These are phyloP conservation scores for Stigmatopora nigra DNA, from an alignment of 2,113 vertebrate species.

Conservation along the genomic window DNA sequence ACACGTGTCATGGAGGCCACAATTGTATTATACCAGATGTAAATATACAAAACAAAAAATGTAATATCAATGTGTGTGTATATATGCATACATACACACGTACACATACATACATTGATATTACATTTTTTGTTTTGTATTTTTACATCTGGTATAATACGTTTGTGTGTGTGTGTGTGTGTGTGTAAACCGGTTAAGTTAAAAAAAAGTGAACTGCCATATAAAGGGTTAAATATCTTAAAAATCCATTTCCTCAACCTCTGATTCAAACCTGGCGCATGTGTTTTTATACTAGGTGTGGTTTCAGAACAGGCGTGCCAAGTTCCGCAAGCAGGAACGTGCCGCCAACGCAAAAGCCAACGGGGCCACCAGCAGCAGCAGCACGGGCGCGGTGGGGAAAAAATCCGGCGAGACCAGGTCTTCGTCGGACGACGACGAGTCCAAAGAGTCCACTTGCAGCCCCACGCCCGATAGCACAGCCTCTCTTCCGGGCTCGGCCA, in stretches of 20 bases:
- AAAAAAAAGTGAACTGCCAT: too few relatives aligned
- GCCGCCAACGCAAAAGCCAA: slow-evolving; percentile 83
- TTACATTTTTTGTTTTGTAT: too few relatives aligned
- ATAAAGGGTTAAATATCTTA: neutral
- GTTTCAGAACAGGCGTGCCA: slow-evolving; percentile 95
- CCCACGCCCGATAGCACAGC: slow-evolving; percentile 95
- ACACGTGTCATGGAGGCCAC: too few relatives aligned
- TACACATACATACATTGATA: too few relatives aligned
- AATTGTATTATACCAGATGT: too few relatives aligned
- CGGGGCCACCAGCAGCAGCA: slow-evolving; percentile 36
- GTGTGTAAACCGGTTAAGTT: too few relatives aligned
- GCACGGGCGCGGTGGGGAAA: slow-evolving; percentile 64
- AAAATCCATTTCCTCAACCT: neutral
- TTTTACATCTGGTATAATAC: too few relatives aligned
- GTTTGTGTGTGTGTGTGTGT: too few relatives aligned
- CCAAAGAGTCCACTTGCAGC: slow-evolving; percentile 93
- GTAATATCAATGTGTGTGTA: too few relatives aligned
- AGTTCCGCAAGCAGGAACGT: slow-evolving; percentile 91
- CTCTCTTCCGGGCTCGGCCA: slow-evolving; percentile 77
- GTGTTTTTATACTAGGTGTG: slow-evolving; percentile 76
- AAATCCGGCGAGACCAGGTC: slow-evolving; percentile 76
- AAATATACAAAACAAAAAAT: too few relatives aligned
- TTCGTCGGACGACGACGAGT: slow-evolving; percentile 89
- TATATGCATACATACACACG: too few relatives aligned
- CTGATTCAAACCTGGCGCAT: neutral